Evolutionary conservation across 2,797 vertebrate genomes (phyloP).

Genomic region (Microhierax caerulescens): DNA sequence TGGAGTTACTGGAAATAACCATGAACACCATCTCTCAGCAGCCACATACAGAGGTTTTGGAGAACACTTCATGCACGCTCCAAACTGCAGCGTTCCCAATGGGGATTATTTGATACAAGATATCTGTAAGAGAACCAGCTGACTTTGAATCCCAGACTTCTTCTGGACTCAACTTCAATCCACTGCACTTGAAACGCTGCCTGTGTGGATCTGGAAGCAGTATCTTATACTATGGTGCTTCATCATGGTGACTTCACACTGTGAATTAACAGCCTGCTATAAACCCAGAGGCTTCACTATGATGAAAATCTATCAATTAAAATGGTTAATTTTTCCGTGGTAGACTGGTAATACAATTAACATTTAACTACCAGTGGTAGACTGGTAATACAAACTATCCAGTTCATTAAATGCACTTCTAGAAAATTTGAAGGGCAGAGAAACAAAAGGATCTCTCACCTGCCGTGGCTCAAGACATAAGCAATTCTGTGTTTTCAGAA

Average conservation of each 20-base stretch:
- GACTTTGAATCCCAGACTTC: slow-evolving; percentile 7
- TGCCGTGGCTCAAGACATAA: neutral
- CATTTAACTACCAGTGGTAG: no score
- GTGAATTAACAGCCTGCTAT: neutral
- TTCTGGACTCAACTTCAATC: neutral
- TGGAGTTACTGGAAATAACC: neutral
- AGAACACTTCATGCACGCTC: neutral
- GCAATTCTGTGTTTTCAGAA: neutral
- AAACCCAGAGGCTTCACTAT: neutral
- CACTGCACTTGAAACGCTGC: neutral
- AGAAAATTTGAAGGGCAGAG: neutral
- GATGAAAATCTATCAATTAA: neutral
- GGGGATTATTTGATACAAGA: neutral
- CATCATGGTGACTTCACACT: neutral
- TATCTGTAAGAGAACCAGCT: neutral
- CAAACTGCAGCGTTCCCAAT: neutral
- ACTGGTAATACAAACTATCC: neutral
- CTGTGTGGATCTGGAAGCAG: neutral
- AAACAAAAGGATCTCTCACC: neutral
- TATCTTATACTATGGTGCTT: neutral
- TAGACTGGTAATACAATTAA: neutral
- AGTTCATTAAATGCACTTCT: neutral
- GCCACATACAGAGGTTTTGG: neutral
- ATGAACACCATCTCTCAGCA: neutral
- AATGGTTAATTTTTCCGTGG: neutral